Base-by-base conservation (phyloP, 2,113 vertebrate species). In the Eublepharis macularius region DNA sequence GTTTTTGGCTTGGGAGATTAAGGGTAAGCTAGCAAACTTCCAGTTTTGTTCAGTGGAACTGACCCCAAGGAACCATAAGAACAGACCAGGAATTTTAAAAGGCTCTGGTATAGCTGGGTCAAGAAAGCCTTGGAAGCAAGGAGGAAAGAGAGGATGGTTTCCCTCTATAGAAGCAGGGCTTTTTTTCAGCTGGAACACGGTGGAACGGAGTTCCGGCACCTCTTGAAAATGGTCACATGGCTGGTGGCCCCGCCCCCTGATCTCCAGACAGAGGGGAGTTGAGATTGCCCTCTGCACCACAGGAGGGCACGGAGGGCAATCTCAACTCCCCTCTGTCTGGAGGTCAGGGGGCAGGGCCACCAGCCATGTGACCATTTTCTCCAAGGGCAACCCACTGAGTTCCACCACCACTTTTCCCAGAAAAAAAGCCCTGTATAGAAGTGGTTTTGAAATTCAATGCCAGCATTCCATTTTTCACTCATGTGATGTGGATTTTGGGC, bases 121-220 rank as follows among this genome's bases (percentile, higher is more conserved):
- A 60, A 77, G 84, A 87, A n/a, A 19, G 45, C 2, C 4, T 14
- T 39, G 11, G 9, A 69, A 73, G 8, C 6, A 69, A 24, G 66
- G 86, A 26, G 6, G 39, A 49, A 87, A 89, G 21, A 87, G 54
- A 49, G 34, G 6, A 4, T 39, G 2, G 29, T 79, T 80, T 73
- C 45, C 47, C 72, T 24, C 45, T 39, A 6, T 43, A 80, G 4
- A 51, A 63, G 13, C n/a, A n/a, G n/a, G n/a, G n/a, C n/a, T n/a
- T n/a, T n/a, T n/a, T n/a, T n/a, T n/a, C n/a, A n/a, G n/a, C n/a
- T n/a, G n/a, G n/a, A n/a, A n/a, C n/a, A n/a, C n/a, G n/a, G n/a
- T n/a, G n/a, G n/a, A n/a, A n/a, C n/a, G n/a, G n/a, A n/a, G n/a
- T n/a, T n/a, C n/a, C n/a, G n/a, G n/a, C n/a, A n/a, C n/a, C n/a